A percentile compares a stretch with the other conserved stretches of the same genome.
phyloP scores from a whole-genome alignment of 2,888 invertebrate genomes.

The Itoplectis maculator region DNA sequence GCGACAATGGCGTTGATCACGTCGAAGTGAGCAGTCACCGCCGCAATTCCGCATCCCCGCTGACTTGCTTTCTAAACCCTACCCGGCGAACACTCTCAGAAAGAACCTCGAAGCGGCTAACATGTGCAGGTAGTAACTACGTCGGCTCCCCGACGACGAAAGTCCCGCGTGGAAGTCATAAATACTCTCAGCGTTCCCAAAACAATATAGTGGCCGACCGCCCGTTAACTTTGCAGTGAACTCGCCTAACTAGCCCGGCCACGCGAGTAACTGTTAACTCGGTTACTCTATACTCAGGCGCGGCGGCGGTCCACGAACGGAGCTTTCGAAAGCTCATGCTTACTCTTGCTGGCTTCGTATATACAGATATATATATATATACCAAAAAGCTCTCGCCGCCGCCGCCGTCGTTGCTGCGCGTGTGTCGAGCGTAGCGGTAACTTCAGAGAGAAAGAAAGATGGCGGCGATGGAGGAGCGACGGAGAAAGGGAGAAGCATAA shows the following conservation, averaged over 20 bases:
- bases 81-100: conserved; percentile 31
- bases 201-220: conserved; percentile 78
- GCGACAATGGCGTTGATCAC: conserved; percentile 54
- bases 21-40: conserved; percentile 49
- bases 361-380: conserved; percentile 23
- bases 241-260: conserved; percentile 79
- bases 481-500: conserved; percentile 57
- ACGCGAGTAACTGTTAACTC: conserved; percentile 79
- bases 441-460: conserved; percentile 46
- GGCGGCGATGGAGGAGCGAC: conserved; percentile 18
- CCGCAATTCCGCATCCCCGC: conserved; percentile 61
- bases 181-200: conserved; percentile 80
- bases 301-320: conserved; percentile 45
- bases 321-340: conserved; percentile 63
- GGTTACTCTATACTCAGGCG: conserved; percentile 72
- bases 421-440: conserved; percentile 17
- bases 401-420: no score
- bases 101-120: conserved; percentile 39
- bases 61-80: conserved; percentile 34
- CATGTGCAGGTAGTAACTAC: conserved; percentile 42
- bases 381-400: no score
- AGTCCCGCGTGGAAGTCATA: conserved; percentile 74
- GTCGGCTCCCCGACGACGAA: conserved; percentile 63
- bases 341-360: conserved; percentile 49
- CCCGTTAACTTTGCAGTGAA: conserved; percentile 79